Base-by-base conservation (phyloP, 1,140 invertebrate genomes). In the Psilanteris sp. region DNA sequence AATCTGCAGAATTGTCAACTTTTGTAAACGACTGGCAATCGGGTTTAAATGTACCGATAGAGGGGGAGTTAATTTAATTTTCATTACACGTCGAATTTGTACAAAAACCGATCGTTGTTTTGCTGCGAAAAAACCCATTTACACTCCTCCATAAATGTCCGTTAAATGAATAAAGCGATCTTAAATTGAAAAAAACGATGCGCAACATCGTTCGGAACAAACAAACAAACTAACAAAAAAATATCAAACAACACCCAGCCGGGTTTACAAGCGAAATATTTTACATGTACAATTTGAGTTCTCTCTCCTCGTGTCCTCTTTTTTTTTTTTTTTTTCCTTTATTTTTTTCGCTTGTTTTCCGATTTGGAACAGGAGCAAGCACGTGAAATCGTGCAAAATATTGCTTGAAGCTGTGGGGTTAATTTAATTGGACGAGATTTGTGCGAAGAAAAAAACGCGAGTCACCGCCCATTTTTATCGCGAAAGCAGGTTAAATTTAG, bases 181-280 rank as follows among this genome's bases (percentile, higher is more conserved):
- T 66, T 44, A 55, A 27, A 55, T 55, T 44, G 61, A 64, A 66
- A 54, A 44, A 66, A 66, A 29, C n/a, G 5, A 3, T 43, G 22
- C 22, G 43, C 22, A 57, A 43, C 24, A 31, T 0, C 6, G 14
- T 8, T 2, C 24, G 20, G 24, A 34, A 48, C 36, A 41, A 34
- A 48, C 36, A 41, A 39, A 62, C 34, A 29, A 46, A 61, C 29
- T 20, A 31, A 37, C 41, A 22, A 26, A 61, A 62, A 62, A 50
- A 50, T 41, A 62, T 50, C 34, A 31, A 41, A 39, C 16, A 27
- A 37, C 20, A 37, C 39, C 18, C 20, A 4, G 39, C 15, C 11
- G 15, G 57, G 34, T 62, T 62, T 48, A 62, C 57, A 50, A 39
- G 32, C 36, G 57, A 64, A 50, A 64, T 52, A 64, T 52, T 52